Base-by-base conservation (phyloP, 2,797 vertebrate species). In the Syndactyla subalaris region DNA sequence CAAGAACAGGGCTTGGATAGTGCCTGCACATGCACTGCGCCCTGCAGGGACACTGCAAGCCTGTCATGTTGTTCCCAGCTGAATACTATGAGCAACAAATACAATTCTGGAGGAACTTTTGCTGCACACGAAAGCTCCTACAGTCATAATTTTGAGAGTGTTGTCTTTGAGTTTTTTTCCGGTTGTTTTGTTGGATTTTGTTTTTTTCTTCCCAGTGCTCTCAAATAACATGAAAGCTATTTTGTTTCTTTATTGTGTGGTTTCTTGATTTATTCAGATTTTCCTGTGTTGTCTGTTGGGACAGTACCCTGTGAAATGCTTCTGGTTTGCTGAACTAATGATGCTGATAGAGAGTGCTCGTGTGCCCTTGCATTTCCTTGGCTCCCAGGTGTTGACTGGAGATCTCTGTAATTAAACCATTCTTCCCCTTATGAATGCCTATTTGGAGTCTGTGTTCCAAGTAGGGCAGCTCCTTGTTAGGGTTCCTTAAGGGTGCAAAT, bases 11-110 rank as follows among this genome's bases (percentile, higher is more conserved):
- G 45, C 32, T 24, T 51, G 71, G 78, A 20, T 45, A 63, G 57
- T 23, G 52, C n/a, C 54, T 41, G 24, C 19, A 6, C 0, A 12
- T 34, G 57, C 21, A 5, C 13, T 13, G 49, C 0, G 0, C 83
- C 55, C 43, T 66, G 71, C 51, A 88, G 74, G 71, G 49, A 34
- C 78, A 57, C 71, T 19, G 58, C 45, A 32, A 82, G 54, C n/a
- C 57, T 49, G 45, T 36, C 41, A 7, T 39, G 32, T 72, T 65
- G n/a, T 65, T 75, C 80, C 74, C 65, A 38, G 22, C 14, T 68
- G 76, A 63, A 36, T 63, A 49, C 59, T 76, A 66, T 2, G 1
- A 88, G 52, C 43, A 86, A 54, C 32, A 81, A 82, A 89, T 30
- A 61, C 49, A 84, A 2, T 70, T 92, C 78, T 79, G 59, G n/a